Evolutionary conservation across 2,888 invertebrate species (phyloP), one percentile per base, ranked within the genome.

Genomic region (Dasypolia templi): DNA sequence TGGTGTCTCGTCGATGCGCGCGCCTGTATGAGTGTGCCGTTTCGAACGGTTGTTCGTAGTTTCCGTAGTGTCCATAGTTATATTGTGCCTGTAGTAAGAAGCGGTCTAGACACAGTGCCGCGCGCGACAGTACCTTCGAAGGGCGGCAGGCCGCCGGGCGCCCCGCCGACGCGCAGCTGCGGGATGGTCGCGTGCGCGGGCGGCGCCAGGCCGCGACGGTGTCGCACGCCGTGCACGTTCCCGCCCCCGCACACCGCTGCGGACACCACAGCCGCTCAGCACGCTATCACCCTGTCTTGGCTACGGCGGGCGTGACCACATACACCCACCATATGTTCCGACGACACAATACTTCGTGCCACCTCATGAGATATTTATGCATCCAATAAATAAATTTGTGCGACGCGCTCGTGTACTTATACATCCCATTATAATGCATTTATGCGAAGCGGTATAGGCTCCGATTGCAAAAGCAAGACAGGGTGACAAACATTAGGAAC

Each of bases 171-270:
- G 95, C 98, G 97, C 96, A 99, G 97, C 97, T 98, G 98, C 93
- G 98, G 98, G 94, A 99, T 99, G 95, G 98, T 97, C 94, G 97
- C 97, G 94, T 98, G 97, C 95, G 97, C 97, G 95, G 98, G 97
- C 97, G 98, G 97, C 95, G 98, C 98, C 96, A 98, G 97, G 95
- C 98, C 97, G 90, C 95, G 97, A 96, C 97, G 97, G 97, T 98
- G 98, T 93, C 97, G 97, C 96, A 98, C 98, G 96, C 98, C 98
- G 96, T 98, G 98, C 97, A 97, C 97, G 97, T 98, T 98, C 96
- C 98, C 97, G 26, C 58, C 56, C 76, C 14, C 88, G 93, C 94
- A 96, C 97, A 93, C 97, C 97, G 97, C 97, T 94, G 92, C 89
- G 87, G 89, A 97, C 95, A 96, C 96, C 95, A 93, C 96, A 56